phyloP scores from a whole-genome alignment of 2,888 invertebrate genomes.

The Prosopocoilus inquinatus region DNA sequence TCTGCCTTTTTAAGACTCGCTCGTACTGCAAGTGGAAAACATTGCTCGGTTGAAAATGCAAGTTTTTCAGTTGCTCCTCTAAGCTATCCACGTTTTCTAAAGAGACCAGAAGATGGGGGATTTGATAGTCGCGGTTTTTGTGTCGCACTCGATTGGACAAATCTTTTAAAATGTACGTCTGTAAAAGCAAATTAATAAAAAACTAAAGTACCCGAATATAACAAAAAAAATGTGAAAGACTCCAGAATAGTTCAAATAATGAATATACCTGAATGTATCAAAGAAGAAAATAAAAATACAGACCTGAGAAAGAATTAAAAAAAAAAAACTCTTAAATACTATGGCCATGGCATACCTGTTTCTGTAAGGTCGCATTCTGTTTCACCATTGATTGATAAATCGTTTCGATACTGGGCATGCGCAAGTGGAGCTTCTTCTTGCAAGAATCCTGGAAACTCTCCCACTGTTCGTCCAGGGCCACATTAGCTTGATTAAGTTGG shows the following conservation, averaged over 20 bases:
- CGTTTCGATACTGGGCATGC: constrained; percentile 70
- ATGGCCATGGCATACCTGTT: too few relatives aligned
- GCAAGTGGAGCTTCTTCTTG: constrained; percentile 54
- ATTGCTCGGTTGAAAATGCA: constrained; percentile 54
- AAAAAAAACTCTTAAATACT: too few relatives aligned
- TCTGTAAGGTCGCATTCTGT: constrained; percentile 66
- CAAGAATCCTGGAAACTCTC: constrained; percentile 59
- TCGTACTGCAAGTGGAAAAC: constrained; percentile 48
- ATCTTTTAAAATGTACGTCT: constrained; percentile 45
- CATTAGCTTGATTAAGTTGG: constrained; percentile 70
- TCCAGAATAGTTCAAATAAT: neutral
- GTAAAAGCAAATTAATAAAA: constrained; percentile 36
- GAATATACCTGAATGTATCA: neutral
- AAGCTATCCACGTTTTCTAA: constrained; percentile 45
- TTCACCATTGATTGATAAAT: constrained; percentile 77
- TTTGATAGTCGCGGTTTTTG: constrained; percentile 50
- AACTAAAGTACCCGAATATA: too few relatives aligned
- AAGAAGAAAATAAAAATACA: neutral
- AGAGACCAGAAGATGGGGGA: constrained; percentile 50
- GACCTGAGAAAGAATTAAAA: too few relatives aligned
- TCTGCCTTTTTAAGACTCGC: constrained; percentile 37
- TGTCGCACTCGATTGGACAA: constrained; percentile 40
- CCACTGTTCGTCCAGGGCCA: constrained; percentile 76
- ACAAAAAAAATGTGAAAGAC: neutral
- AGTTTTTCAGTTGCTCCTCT: constrained; percentile 50